Conservation (phyloP, 1,140 invertebrate genomes). For the Papilio polytes region DNA sequence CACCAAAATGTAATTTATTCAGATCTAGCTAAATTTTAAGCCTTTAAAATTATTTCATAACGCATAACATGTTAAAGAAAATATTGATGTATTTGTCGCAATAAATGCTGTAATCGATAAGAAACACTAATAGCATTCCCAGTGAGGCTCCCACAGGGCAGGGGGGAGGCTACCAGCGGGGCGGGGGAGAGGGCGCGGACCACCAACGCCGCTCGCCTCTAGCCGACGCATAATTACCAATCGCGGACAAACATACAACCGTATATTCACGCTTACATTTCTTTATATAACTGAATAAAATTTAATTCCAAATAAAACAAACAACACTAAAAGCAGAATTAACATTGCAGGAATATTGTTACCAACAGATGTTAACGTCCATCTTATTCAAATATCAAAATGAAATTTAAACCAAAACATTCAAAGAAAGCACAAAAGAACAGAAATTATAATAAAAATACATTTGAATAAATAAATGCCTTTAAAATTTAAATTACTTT, state of each 20-base stretch:
- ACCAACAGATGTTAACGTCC: too few species aligned
- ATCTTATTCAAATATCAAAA: neutral
- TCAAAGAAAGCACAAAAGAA: too few species aligned
- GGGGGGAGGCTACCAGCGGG: slow-evolving; percentile 38
- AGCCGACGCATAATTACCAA: slow-evolving; percentile 79
- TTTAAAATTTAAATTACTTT: too few species aligned
- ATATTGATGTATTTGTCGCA: slow-evolving; percentile 35
- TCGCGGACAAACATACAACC: slow-evolving; percentile 68
- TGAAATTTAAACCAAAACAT: too few species aligned
- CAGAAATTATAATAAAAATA: too few species aligned
- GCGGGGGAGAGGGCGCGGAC: slow-evolving; percentile 56
- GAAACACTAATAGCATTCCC: slow-evolving; percentile 47
- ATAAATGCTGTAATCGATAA: slow-evolving; percentile 39
- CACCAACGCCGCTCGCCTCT: slow-evolving; percentile 74
- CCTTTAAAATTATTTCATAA: too few species aligned
- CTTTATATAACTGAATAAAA: neutral
- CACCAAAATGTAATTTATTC: too few species aligned
- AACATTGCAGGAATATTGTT: neutral
- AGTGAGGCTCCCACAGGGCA: slow-evolving; percentile 40
- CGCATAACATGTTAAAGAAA: neutral
- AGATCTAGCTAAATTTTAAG: too few species aligned
- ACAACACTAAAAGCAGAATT: neutral
- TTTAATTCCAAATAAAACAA: neutral
- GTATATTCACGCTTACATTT: slow-evolving; percentile 37
- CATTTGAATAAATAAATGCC: too few species aligned